Evolutionary conservation across 1,140 invertebrate genomes (phyloP), one percentile per base, ranked within the genome.

Genomic region (Listronotus bonariensis): DNA sequence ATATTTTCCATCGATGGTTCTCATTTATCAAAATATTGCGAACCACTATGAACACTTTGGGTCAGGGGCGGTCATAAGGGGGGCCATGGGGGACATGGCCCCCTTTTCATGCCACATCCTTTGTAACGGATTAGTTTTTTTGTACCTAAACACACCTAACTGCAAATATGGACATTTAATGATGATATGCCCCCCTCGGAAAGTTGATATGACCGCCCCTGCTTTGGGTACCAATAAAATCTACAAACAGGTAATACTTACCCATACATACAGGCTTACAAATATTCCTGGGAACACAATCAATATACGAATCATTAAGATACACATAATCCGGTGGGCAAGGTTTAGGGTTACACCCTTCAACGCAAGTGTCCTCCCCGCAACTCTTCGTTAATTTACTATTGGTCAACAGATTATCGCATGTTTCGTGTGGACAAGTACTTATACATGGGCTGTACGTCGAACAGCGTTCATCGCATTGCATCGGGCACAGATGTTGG

Each of bases 401-500:
- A 77, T 60, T 89, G 84, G 84, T 82, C 17, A 88, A 79, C n/a
- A 87, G 80, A 73, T 92, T 93, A 61, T 94, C 90, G 73, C 93
- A 96, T 0, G 91, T 95, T 76, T 90, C 87, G 2, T 84, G 80
- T 0, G 92, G 91, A 75, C 93, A 96, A 1, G 90, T 84, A 0
- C 89, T 86, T 6, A 94, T 42, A 71, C 93, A 95, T 3, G 92
- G 85, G 52, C 86, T 89, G 77, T 95, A 96, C 8, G 83, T 84
- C 1, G 88, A 84, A 70, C 91, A 93, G 15, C 82, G 81, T 67
- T 88, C 86, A 75, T 93, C 90, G 75, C 93, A 96, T 77, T 96
- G 92, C 77, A 96, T 90, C 1, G 92, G 93, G 73, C 93, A 96
- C 11, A 92, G 79, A 38, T 90, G 82, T 72, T 91, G 90, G 1